Percentiles rank a stretch among this genome's conserved stretches.
Evolutionary conservation across 2,797 vertebrate genomes (phyloP).

Genomic region (Hypotaenidia okinawae): DNA sequence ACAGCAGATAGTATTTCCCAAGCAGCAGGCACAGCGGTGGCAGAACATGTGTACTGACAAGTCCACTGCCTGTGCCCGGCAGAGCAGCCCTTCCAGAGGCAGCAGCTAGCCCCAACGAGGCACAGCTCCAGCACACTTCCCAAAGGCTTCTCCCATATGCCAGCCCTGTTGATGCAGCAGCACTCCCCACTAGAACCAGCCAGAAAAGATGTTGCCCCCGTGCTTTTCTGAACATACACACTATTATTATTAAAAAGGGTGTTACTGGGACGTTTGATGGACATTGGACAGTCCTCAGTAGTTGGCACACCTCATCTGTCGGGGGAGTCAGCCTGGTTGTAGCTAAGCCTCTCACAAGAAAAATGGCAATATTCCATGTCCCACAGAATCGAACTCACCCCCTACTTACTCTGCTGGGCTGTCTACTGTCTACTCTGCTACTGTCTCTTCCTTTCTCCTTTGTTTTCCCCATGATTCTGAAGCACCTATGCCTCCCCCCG

Average conservation of each 20-base stretch:
- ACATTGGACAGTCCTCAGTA: neutral
- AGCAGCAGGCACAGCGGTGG: accelerated
- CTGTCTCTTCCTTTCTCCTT: neutral
- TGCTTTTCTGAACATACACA: neutral
- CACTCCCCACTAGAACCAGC: too few relatives aligned
- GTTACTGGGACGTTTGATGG: neutral
- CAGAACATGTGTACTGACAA: accelerated
- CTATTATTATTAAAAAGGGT: neutral
- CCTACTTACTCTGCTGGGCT: neutral
- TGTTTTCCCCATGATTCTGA: neutral
- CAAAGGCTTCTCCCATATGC: neutral
- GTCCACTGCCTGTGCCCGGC: neutral
- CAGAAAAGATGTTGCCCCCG: neutral
- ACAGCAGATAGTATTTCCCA: accelerated
- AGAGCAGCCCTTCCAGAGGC: neutral
- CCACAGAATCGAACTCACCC: neutral
- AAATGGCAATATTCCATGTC: neutral
- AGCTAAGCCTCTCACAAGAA: neutral
- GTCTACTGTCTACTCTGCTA: neutral
- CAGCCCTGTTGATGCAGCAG: neutral
- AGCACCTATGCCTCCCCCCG: neutral
- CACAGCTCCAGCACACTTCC: neutral
- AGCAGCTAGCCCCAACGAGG: neutral
- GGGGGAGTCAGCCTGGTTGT: neutral
- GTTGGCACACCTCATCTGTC: neutral